A percentile compares a stretch with the other conserved stretches of the same genome.
phyloP scores from a whole-genome alignment of 2,888 invertebrate genomes.

The Mechanitis mazaeus region DNA sequence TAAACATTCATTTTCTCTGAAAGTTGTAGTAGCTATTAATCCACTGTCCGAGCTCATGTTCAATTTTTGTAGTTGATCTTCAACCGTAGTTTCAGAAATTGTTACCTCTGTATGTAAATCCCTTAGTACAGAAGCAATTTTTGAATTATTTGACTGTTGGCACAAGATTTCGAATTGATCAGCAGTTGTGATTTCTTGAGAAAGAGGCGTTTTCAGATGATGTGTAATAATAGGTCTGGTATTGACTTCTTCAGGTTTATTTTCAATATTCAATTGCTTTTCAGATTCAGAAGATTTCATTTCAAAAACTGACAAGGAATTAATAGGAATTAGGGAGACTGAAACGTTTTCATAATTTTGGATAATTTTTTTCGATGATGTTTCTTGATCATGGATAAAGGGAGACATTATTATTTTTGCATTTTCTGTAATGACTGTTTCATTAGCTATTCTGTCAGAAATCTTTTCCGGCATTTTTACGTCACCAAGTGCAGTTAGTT shows the following conservation, averaged over 20 bases:
- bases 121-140: slow-evolving; percentile 50
- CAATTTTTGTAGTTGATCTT: slow-evolving; percentile 73
- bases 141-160: slow-evolving; percentile 33
- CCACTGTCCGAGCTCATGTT: slow-evolving; percentile 72
- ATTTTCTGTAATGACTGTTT: slow-evolving; percentile 76
- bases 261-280: slow-evolving; percentile 61
- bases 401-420: slow-evolving; percentile 80
- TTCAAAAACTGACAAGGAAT: slow-evolving; percentile 78
- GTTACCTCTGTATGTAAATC: slow-evolving; percentile 62
- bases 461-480: slow-evolving; percentile 75
- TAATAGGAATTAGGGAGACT: slow-evolving; percentile 74
- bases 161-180: slow-evolving; percentile 53
- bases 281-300: slow-evolving; percentile 81
- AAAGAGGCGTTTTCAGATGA: slow-evolving; percentile 61
- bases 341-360: slow-evolving; percentile 54
- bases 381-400: slow-evolving; percentile 81
- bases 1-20: slow-evolving; percentile 78
- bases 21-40: slow-evolving; percentile 72
- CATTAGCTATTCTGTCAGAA: slow-evolving; percentile 46
- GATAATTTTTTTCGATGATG: slow-evolving; percentile 40
- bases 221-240: slow-evolving; percentile 48
- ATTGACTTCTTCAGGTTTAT: slow-evolving; percentile 39
- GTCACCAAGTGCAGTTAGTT: slow-evolving; percentile 61
- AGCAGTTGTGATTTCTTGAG: slow-evolving; percentile 64
- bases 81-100: slow-evolving; percentile 53